Evolutionary conservation across 2,888 invertebrate species (phyloP).

Genomic region (Eueremaeus valkanovi): DNA sequence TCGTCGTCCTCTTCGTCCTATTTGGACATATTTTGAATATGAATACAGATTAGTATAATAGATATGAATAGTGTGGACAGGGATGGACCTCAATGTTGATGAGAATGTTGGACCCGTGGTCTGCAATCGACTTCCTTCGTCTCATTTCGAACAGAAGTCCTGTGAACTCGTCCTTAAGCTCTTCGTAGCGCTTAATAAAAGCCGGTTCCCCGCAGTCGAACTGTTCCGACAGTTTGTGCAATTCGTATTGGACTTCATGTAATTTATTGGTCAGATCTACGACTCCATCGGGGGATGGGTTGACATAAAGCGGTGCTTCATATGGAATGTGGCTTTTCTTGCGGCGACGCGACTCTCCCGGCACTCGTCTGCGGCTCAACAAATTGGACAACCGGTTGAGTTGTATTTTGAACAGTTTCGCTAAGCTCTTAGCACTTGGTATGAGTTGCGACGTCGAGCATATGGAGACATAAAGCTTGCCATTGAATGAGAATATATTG

Average conservation of each 20-base stretch:
- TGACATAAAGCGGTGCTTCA: not conserved
- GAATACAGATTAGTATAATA: too few species aligned
- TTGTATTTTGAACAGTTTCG: conserved; percentile 38
- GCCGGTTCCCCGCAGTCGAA: conserved; percentile 47
- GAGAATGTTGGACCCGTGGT: conserved; percentile 43
- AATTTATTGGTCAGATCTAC: conserved; percentile 51
- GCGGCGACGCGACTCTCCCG: conserved; percentile 43
- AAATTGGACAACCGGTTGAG: conserved; percentile 43
- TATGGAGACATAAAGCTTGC: conserved; percentile 57
- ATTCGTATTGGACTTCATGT: conserved; percentile 52
- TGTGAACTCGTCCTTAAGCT: conserved; percentile 54
- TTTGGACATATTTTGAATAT: not conserved
- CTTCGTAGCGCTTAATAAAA: conserved; percentile 49
- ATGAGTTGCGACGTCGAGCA: conserved; percentile 50
- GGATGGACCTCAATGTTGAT: conserved; percentile 46
- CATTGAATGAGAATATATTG: conserved; percentile 58
- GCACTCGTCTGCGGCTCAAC: conserved; percentile 46
- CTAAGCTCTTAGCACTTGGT: conserved; percentile 32
- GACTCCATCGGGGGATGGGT: conserved; percentile 32
- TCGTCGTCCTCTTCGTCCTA: conserved; percentile 50
- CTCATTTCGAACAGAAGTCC: conserved; percentile 53
- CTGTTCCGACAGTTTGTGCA: conserved; percentile 49
- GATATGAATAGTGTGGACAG: not conserved
- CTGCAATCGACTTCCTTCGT: conserved; percentile 52
- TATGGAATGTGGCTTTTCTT: not conserved